These are phyloP conservation scores for Mobula birostris DNA, from an alignment of 2,113 vertebrate genomes.

Conservation along the genomic window DNA sequence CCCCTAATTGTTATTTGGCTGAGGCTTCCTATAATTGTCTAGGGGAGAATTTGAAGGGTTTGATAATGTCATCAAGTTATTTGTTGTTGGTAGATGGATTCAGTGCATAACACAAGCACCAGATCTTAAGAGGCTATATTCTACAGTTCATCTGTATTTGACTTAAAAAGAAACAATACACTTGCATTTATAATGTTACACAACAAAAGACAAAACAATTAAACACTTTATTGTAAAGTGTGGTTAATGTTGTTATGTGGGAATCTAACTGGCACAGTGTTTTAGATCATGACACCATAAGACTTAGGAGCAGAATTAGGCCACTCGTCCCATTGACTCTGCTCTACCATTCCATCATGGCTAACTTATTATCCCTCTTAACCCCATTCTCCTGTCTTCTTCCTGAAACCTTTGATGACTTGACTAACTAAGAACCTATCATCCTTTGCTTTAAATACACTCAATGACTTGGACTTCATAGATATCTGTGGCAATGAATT, in stretches of 20 bases:
- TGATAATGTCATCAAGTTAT: not conserved
- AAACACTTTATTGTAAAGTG: not conserved
- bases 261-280: not conserved
- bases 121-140: not conserved
- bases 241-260: not conserved
- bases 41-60: not conserved
- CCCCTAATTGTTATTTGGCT: not conserved
- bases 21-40: not conserved
- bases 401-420: too few relatives aligned
- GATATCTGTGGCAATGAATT: too few relatives aligned
- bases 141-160: not conserved
- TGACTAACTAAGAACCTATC: too few relatives aligned
- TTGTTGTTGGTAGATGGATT: not conserved
- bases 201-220: not conserved
- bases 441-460: too few relatives aligned
- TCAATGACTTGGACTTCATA: too few relatives aligned
- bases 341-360: too few relatives aligned
- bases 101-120: not conserved
- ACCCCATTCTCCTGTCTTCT: too few relatives aligned
- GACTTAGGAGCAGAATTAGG: too few relatives aligned
- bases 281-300: not conserved
- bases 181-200: not conserved
- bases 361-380: too few relatives aligned
- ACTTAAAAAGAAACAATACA: not conserved
- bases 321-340: too few relatives aligned